Evolutionary conservation across 1,140 invertebrate genomes (phyloP), one percentile per base, ranked within the genome.

Genomic region (Neotoxoptera formosana): DNA sequence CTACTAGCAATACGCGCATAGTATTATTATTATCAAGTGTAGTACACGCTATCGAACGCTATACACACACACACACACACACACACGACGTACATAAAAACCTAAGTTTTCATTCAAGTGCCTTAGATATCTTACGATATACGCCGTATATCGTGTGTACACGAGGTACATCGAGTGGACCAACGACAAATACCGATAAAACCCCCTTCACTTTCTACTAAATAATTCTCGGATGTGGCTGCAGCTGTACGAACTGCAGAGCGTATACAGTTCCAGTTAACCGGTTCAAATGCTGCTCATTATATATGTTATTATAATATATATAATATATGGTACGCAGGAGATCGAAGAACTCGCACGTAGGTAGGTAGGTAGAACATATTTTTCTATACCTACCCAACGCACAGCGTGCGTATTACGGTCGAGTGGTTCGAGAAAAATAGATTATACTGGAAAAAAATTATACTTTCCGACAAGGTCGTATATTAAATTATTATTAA

Each of bases 201-300:
- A 76, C 60, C 86, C 86, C 86, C 51, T 89, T 56, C 88, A 89
- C 87, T 89, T 89, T 89, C 88, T 89, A 89, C 23, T 30, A 89
- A 36, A 89, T 23, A 87, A 34, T 36, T 36, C 21, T 14, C 34
- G 86, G 21, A 30, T 41, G 41, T 4, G 1, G 41, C 41, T 41
- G 41, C 53, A 51, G 47, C 87, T n/a, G 30, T 53, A 25, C 20
- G 8, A 11, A 30, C 21, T n/a, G n/a, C n/a, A n/a, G 41, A 41
- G 83, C 83, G 8, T 25, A 34, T 30, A 60, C 51, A 23, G 87
- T 89, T 89, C 87, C 87, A 89, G 87, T 56, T 90, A 90, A 90
- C 88, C 88, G 53, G 41, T 90, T 45, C 56, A 90, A 41, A 67
- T 45, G 25, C 89, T 30, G 53, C 34, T 60, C 36, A 41, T 36